Base-by-base conservation (phyloP, 2,888 invertebrate genomes). In the Aphodius granarius region DNA sequence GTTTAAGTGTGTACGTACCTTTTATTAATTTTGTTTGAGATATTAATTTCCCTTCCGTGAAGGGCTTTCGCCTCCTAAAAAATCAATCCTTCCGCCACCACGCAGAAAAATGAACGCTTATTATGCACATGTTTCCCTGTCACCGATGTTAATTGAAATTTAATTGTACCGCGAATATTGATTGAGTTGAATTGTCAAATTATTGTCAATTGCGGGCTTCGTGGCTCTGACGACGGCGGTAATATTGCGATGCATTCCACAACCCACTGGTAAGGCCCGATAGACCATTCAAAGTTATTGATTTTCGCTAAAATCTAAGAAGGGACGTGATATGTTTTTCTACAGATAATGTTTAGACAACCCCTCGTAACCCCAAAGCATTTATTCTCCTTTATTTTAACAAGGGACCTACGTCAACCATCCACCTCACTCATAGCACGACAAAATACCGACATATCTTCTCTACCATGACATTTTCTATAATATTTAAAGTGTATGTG, bases 211-310 rank as follows among this genome's bases (percentile, higher is more conserved):
- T 43, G 43, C 43, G 43, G 43, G 43, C 43, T 3, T 3, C 43
- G 43, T 13, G 1, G 13, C 6, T 43, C 13, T 13, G 43, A 6
- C 43, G 13, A 3, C 13, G 3, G 43, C 3, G 43, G 43, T 43
- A 2, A 9, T 43, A 43, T 43, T 43, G 43, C 43, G 43, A 43
- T 43, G 43, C 43, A 43, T 43, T 43, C 43, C 43, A 6, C 43
- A 43, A 13, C 2, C 43, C 43, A 43, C 4, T 1, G 43, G n/a
- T n/a, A 43, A 3, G 4, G 2, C 43, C 43, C 43, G 13, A 6
- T 43, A 13, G 43, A 43, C 66, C 20, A 66, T n/a, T 19, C 17
- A 66, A 66, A 66, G 20, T 66, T 66, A 66, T 66, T 66, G 66
- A 66, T 66, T 66, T 66, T 16, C n/a, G 17, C 20, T 66, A 17